Conservation (phyloP, 2,888 invertebrate genomes). For the Tipula vernalis region DNA sequence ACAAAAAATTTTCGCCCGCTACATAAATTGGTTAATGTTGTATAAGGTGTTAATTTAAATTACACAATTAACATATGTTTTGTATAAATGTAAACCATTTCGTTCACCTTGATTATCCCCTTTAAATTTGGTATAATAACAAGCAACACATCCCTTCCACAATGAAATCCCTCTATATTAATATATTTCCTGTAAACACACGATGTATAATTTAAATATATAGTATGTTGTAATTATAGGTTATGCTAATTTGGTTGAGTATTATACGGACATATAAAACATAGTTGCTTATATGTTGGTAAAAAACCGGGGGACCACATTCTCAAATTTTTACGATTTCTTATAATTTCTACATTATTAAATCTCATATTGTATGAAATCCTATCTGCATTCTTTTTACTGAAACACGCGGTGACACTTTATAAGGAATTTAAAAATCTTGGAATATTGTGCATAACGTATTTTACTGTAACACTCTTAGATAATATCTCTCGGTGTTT, state of each 20-base stretch:
- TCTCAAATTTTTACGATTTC: background rate
- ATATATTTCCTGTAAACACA: background rate
- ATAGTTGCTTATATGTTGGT: background rate
- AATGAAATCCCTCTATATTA: background rate
- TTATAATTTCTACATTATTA: background rate
- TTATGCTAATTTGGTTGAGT: background rate
- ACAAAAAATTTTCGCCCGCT: background rate
- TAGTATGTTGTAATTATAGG: no score
- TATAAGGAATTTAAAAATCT: background rate
- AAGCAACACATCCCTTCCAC: background rate
- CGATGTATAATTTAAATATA: background rate
- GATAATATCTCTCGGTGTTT: background rate
- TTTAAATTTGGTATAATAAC: background rate
- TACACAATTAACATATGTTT: background rate
- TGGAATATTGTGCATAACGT: background rate
- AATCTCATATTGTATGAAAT: background rate
- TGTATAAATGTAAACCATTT: background rate
- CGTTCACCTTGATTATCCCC: background rate
- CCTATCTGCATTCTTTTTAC: background rate
- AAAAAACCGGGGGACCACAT: background rate
- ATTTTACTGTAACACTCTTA: background rate
- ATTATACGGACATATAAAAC: background rate
- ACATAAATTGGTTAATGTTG: background rate
- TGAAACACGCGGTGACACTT: background rate
- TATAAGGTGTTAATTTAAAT: background rate